Evolutionary conservation across 2,888 invertebrate genomes (phyloP).

Genomic region (Matsumyia berberina): DNA sequence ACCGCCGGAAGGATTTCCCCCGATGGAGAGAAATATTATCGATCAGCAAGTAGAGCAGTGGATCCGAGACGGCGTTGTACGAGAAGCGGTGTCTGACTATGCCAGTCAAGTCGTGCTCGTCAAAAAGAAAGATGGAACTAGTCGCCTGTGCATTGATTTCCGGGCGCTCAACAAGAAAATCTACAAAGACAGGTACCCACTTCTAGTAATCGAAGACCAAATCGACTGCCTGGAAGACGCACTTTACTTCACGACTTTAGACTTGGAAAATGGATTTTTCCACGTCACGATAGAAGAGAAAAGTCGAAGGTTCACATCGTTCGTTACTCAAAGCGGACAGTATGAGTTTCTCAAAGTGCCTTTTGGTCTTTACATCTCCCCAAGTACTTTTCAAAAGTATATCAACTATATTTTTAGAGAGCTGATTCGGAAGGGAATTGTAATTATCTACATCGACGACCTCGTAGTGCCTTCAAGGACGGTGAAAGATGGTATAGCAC

Average conservation of each 20-base stretch:
- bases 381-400: constrained; percentile 76
- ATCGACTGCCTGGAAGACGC: constrained; percentile 9
- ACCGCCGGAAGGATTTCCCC: constrained; percentile 51
- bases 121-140: constrained; percentile 65
- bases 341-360: constrained; percentile 78
- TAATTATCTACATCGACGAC: constrained; percentile 47
- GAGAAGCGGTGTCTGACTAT: constrained; percentile 71
- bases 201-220: constrained; percentile 5
- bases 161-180: constrained; percentile 70
- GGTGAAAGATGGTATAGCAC: constrained; percentile 6
- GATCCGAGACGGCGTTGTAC: constrained; percentile 27
- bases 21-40: constrained; percentile 37
- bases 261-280: constrained; percentile 5
- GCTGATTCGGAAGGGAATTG: constrained; percentile 15
- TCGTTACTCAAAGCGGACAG: constrained; percentile 78
- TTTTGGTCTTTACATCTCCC: constrained; percentile 79
- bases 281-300: constrained; percentile 77
- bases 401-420: constrained; percentile 60
- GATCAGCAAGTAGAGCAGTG: constrained; percentile 33
- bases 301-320: constrained; percentile 77
- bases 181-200: constrained; percentile 13
- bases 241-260: constrained; percentile 4
- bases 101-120: constrained; percentile 74
- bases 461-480: constrained; percentile 42
- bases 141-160: constrained; percentile 75